Conservation (phyloP, 2,113 vertebrate species). For the human region DNA sequence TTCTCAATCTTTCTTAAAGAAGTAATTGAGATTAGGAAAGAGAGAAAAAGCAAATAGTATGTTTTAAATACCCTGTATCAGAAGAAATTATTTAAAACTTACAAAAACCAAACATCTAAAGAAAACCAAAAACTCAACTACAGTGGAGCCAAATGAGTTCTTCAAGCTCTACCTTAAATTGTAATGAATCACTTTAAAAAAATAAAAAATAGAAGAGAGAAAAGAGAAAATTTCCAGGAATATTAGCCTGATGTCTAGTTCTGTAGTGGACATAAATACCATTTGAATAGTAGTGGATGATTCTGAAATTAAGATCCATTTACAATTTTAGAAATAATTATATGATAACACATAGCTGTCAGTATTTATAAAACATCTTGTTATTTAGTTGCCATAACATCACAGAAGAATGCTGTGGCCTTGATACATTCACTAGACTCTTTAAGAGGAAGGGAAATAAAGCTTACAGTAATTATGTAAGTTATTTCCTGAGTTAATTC, state of each 20-base stretch:
- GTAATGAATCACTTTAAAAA: not conserved
- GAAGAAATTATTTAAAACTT: conserved; percentile 14
- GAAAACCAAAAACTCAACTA: not conserved
- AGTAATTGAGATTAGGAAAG: conserved; percentile 12
- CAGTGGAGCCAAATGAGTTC: not conserved
- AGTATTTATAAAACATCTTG: conserved; percentile 52
- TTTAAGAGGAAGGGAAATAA: conserved; percentile 27
- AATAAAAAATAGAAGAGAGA: not conserved
- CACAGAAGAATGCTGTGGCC: conserved; percentile 29
- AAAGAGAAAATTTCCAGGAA: conserved; percentile 35
- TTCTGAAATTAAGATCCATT: conserved; percentile 56
- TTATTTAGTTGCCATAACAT: conserved; percentile 49
- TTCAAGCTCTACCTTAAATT: not conserved
- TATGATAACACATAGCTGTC: not conserved
- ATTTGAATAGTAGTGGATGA: conserved; percentile 9
- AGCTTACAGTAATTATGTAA: conserved; percentile 44
- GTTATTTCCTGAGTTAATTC: conserved; percentile 73
- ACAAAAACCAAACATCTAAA: not conserved
- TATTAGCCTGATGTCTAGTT: not conserved
- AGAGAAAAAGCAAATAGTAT: not conserved
- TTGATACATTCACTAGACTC: not conserved
- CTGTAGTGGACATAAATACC: not conserved
- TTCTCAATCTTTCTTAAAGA: not conserved
- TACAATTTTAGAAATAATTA: conserved; percentile 62
- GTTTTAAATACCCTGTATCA: conserved; percentile 27